These are phyloP conservation scores for Prenolepis imparis DNA, from an alignment of 2,888 invertebrate species.

Conservation along the genomic window DNA sequence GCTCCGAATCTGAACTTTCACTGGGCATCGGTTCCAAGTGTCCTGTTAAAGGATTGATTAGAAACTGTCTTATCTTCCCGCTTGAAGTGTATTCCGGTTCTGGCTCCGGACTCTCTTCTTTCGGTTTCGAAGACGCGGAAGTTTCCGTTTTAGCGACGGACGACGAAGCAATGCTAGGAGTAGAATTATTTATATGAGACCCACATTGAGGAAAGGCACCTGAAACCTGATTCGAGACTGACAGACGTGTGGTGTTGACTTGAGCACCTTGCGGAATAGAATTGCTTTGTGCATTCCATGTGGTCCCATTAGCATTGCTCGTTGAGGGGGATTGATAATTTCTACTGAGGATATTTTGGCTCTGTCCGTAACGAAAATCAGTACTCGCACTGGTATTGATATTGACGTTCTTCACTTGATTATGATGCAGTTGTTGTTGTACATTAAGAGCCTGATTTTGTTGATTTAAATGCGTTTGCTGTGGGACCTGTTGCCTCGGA, in stretches of 20 bases:
- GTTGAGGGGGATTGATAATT: slow-evolving; percentile 76
- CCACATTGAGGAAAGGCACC: slow-evolving; percentile 80
- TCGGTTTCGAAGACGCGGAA: slow-evolving; percentile 73
- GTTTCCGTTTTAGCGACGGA: slow-evolving; percentile 68
- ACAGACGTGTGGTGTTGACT: slow-evolving; percentile 76
- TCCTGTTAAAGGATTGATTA: slow-evolving; percentile 96
- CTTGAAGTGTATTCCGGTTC: slow-evolving; percentile 88
- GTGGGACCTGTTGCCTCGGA: slow-evolving; percentile 81
- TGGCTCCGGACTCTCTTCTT: slow-evolving; percentile 86
- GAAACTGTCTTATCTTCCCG: slow-evolving; percentile 92
- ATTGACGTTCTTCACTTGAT: slow-evolving; percentile 83
- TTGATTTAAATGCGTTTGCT: slow-evolving; percentile 75
- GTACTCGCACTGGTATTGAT: slow-evolving; percentile 83
- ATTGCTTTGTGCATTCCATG: slow-evolving; percentile 81
- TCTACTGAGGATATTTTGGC: slow-evolving; percentile 85
- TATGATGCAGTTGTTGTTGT: slow-evolving; percentile 85
- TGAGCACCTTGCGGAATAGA: slow-evolving; percentile 80
- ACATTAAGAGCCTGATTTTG: slow-evolving; percentile 82
- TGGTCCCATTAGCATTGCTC: slow-evolving; percentile 79
- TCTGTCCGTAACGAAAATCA: slow-evolving; percentile 85
- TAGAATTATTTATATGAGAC: slow-evolving; percentile 76
- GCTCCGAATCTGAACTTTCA: slow-evolving; percentile 89
- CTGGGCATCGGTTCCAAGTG: slow-evolving; percentile 93
- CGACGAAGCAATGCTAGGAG: slow-evolving; percentile 63
- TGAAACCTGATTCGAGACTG: slow-evolving; percentile 74